Evolutionary conservation across 2,888 invertebrate genomes (phyloP).

Genomic region (Micoletzkya japonica): DNA sequence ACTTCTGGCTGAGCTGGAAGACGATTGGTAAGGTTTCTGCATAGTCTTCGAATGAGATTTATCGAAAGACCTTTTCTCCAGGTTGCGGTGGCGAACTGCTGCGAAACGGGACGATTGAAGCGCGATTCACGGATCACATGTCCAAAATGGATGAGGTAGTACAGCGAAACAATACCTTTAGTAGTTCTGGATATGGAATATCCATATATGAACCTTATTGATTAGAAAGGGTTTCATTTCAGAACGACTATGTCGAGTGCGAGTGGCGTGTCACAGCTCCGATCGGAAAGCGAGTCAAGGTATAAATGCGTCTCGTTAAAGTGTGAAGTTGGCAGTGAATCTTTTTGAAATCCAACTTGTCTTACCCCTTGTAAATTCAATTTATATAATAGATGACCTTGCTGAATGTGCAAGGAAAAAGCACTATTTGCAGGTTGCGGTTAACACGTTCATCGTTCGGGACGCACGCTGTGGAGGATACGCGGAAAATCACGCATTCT

Average conservation of each 20-base stretch:
- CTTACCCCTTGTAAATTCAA: too few species aligned
- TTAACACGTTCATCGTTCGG: background rate
- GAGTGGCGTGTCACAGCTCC: conserved; percentile 48
- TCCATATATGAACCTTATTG: background rate
- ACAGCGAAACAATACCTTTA: background rate
- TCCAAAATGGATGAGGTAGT: conserved; percentile 4
- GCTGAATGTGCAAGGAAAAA: background rate
- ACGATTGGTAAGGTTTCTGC: conserved; percentile 40
- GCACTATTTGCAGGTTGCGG: background rate
- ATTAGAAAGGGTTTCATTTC: conserved; percentile 11
- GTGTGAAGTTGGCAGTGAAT: conserved; percentile 13
- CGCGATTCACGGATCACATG: background rate
- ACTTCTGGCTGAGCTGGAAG: conserved; percentile 60
- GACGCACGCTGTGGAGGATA: conserved; percentile 27
- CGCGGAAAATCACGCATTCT: conserved; percentile 31
- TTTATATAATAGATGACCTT: background rate
- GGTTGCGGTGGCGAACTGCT: conserved; percentile 22
- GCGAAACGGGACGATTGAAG: background rate
- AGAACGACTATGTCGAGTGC: conserved; percentile 49
- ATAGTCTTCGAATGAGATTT: background rate
- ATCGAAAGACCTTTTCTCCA: background rate
- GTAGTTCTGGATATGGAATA: too few species aligned
- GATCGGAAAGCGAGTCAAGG: conserved; percentile 32
- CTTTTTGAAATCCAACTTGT: too few species aligned
- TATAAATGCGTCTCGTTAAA: too few species aligned